Base-by-base conservation (phyloP, 2,113 vertebrate genomes). In the Lonchura striata region DNA sequence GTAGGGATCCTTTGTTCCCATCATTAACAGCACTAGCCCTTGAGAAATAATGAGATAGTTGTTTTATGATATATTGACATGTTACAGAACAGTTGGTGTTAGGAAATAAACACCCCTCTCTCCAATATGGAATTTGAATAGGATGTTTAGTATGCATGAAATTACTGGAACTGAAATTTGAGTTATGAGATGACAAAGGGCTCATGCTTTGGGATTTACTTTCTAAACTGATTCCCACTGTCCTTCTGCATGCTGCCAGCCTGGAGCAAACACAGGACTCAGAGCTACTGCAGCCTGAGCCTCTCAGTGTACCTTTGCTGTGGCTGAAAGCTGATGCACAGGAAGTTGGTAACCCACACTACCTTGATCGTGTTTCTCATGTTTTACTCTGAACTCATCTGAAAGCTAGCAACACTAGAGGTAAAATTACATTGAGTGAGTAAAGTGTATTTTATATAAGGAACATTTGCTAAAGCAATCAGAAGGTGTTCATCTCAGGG, bases 251-350 rank as follows among this genome's bases (percentile, higher is more conserved):
- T 6, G 0, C 31, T 60, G 39, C 27, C n/a, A 86, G 47, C 69
- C 47, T 33, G 30, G 52, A 56, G 72, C 47, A 84, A 77, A 31
- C 1, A 1, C 17, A 50, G 17, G 4, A 4, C 74, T 39, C 5
- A 6, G 27, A 79, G 79, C n/a, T 80, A 6, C 54, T 66, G 6
- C 60, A 78, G 92, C 77, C 64, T 3, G 52, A 70, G 74, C 87
- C 33, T 10, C 28, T 7, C 28, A 0, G 0, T 11, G n/a, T 4
- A 7, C 56, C 72, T 24, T 35, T 7, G 0, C 61, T 53, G 49
- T 17, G 61, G 39, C 82, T 42, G 37, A 41, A 90, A 57, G 49
- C 13, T 59, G 64, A 31, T 9, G 90, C 24, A 23, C 35, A 10
- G 21, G 7, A 5, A 64, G n/a, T 0, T 25, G 37, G 44, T 41